These are phyloP conservation scores for Leucophenga maculata DNA, from an alignment of 2,888 invertebrate species.

Conservation along the genomic window DNA sequence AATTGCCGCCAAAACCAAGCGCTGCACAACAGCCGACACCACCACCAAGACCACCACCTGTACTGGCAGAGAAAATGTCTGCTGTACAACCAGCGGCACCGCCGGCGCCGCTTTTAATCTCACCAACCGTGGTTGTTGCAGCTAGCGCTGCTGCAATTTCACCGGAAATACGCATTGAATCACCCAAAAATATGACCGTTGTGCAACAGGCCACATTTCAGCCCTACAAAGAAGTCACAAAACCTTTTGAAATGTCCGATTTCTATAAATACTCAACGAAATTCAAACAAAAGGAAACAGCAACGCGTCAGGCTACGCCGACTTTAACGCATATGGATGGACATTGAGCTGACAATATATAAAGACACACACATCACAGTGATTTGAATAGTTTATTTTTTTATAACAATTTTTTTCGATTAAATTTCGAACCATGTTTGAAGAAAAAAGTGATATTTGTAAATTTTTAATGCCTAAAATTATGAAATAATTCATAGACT, in stretches of 20 bases:
- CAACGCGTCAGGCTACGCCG: constrained; percentile 7
- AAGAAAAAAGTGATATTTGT: background rate
- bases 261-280: constrained; percentile 98
- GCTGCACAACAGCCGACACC: constrained; percentile 46
- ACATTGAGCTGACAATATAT: background rate
- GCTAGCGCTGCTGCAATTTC: constrained; percentile 48
- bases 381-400: too few relatives aligned
- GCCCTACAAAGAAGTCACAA: constrained; percentile 93
- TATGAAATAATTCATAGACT: constrained; percentile 1
- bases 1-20: constrained; percentile 56
- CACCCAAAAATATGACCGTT: constrained; percentile 87
- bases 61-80: background rate
- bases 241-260: constrained; percentile 98
- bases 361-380: too few relatives aligned
- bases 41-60: constrained; percentile 55
- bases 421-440: background rate
- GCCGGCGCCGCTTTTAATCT: constrained; percentile 41
- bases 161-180: constrained; percentile 78
- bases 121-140: constrained; percentile 45
- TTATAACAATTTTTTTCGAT: too few relatives aligned
- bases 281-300: constrained; percentile 79
- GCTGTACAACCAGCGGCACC: constrained; percentile 31
- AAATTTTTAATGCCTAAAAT: background rate
- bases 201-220: constrained; percentile 92
- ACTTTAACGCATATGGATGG: constrained; percentile 9